Evolutionary conservation across 2,888 invertebrate genomes (phyloP).

Genomic region (Hemistola chrysoprasaria): DNA sequence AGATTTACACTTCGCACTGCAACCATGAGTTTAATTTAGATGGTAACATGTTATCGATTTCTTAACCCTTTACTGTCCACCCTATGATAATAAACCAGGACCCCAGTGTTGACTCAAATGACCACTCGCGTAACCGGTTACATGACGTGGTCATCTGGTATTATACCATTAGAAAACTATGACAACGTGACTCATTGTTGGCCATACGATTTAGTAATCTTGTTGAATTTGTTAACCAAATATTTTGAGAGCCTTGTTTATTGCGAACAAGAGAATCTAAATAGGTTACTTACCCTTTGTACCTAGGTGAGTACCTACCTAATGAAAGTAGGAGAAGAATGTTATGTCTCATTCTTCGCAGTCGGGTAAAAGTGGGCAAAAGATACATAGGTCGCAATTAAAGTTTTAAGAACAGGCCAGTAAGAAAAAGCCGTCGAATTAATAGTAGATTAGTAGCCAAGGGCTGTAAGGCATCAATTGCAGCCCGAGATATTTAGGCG

Average conservation of each 20-base stretch:
- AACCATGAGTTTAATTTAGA: not conserved
- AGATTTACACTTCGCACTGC: too few relatives aligned
- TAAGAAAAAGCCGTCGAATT: too few relatives aligned
- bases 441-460: too few relatives aligned
- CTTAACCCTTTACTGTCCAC: constrained; percentile 34
- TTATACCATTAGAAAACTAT: constrained; percentile 16
- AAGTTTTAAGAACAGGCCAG: too few relatives aligned
- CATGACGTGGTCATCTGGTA: constrained; percentile 18
- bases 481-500: too few relatives aligned
- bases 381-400: too few relatives aligned
- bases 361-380: too few relatives aligned
- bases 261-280: not conserved
- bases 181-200: constrained; percentile 24
- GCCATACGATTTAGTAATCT: constrained; percentile 16
- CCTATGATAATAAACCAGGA: constrained; percentile 29
- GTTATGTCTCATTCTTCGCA: too few relatives aligned
- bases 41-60: constrained; percentile 33
- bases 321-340: too few relatives aligned
- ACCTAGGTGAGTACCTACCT: too few relatives aligned
- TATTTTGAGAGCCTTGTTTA: constrained; percentile 16
- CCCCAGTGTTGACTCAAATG: constrained; percentile 26
- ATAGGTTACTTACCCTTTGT: too few relatives aligned
- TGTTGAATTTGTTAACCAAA: constrained; percentile 24
- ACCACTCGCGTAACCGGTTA: constrained; percentile 27
- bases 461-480: too few relatives aligned